phyloP scores from a whole-genome alignment of 1,140 invertebrate species.

The Zaprionus lachaisei region DNA sequence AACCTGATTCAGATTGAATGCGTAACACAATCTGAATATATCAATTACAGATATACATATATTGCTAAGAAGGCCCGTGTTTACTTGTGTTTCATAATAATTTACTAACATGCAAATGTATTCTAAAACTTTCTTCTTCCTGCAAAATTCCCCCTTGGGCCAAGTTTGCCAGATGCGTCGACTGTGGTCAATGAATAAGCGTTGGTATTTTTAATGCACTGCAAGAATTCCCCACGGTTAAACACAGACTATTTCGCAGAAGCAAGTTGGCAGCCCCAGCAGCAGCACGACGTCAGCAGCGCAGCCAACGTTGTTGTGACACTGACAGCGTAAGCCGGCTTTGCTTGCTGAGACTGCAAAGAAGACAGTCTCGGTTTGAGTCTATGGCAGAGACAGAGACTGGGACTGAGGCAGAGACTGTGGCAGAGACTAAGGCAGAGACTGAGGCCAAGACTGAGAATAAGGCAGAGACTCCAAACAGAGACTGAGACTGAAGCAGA shows the following conservation, averaged over 20 bases:
- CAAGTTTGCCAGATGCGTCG: conserved; percentile 20
- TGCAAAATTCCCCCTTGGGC: not conserved
- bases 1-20: too few species aligned
- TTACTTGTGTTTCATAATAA: too few species aligned
- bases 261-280: conserved; percentile 46
- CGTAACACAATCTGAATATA: too few species aligned
- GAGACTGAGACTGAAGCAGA: conserved; percentile 7
- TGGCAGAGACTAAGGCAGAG: conserved; percentile 18
- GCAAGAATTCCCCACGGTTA: conserved; percentile 57
- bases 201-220: conserved; percentile 51
- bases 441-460: not conserved
- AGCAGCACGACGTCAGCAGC: conserved; percentile 27
- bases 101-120: not conserved
- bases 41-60: too few species aligned
- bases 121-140: not conserved
- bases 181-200: conserved; percentile 54
- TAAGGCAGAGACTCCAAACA: too few species aligned
- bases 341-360: conserved; percentile 16
- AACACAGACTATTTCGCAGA: conserved; percentile 46
- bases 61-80: too few species aligned
- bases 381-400: conserved; percentile 35
- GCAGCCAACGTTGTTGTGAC: conserved; percentile 22
- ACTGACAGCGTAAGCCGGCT: conserved; percentile 60
- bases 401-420: not conserved
- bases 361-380: conserved; percentile 22